A percentile compares a stretch with the other conserved stretches of the same genome.
phyloP scores from a whole-genome alignment of 2,113 vertebrate species.

The Gallinago media region DNA sequence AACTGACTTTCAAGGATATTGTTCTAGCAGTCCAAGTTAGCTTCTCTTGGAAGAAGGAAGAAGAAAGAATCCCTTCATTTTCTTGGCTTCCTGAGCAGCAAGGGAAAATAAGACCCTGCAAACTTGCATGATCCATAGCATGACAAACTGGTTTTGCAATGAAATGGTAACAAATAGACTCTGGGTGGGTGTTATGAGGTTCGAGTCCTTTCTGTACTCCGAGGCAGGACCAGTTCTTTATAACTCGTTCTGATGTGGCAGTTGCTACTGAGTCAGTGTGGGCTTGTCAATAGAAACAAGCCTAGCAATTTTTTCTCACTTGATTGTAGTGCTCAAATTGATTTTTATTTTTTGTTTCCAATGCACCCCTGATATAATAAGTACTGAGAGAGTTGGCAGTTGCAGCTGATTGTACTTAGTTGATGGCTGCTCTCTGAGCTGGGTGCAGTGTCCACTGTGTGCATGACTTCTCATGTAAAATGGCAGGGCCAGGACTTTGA shows the following conservation, averaged over 20 bases:
- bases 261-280: not conserved
- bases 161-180: not conserved
- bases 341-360: slow-evolving; percentile 44
- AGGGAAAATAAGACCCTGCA: not conserved
- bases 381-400: not conserved
- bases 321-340: slow-evolving; percentile 1
- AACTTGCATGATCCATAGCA: not conserved
- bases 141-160: not conserved
- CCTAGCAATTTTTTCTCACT: not conserved
- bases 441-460: not conserved
- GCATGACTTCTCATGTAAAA: not conserved
- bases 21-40: not conserved
- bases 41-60: not conserved
- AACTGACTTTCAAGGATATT: not conserved
- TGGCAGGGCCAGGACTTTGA: not conserved
- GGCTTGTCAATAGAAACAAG: not conserved
- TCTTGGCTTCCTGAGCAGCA: not conserved
- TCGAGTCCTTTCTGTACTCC: not conserved
- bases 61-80: not conserved
- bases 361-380: slow-evolving; percentile 16
- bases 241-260: not conserved
- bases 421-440: slow-evolving; percentile 12
- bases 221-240: not conserved
- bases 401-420: not conserved
- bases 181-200: not conserved